Conservation (phyloP, 1,140 invertebrate species). For the Steinernema khuongi region DNA sequence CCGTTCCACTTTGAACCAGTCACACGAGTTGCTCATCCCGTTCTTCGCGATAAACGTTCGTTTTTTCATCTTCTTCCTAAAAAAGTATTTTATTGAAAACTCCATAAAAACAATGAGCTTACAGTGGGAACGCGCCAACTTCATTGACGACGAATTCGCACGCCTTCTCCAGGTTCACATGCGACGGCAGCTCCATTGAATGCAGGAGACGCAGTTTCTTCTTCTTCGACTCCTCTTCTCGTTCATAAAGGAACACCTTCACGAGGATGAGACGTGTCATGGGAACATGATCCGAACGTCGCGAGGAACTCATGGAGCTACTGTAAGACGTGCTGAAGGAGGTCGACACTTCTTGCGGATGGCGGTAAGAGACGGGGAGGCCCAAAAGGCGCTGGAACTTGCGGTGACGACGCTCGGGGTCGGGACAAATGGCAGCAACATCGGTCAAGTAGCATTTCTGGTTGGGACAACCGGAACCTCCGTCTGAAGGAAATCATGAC, state of each 20-base stretch:
- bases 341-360: background rate
- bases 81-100: background rate
- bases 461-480: background rate
- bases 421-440: background rate
- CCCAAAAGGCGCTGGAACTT: conserved; percentile 5
- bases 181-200: background rate
- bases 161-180: background rate
- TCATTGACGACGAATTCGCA: background rate
- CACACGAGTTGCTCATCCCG: background rate
- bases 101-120: background rate
- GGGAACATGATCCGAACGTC: background rate
- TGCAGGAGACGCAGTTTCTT: background rate
- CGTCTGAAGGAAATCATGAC: background rate
- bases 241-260: background rate
- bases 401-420: background rate
- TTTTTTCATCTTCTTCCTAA: conserved; percentile 4
- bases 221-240: background rate
- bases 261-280: background rate
- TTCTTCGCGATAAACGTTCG: background rate
- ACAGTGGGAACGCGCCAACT: background rate
- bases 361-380: background rate
- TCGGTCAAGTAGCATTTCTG: background rate
- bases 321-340: background rate
- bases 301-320: background rate
- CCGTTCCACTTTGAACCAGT: background rate